Evolutionary conservation across 2,797 vertebrate genomes (phyloP), one percentile per base, ranked within the genome.

Genomic region (Babyrousa celebensis): DNA sequence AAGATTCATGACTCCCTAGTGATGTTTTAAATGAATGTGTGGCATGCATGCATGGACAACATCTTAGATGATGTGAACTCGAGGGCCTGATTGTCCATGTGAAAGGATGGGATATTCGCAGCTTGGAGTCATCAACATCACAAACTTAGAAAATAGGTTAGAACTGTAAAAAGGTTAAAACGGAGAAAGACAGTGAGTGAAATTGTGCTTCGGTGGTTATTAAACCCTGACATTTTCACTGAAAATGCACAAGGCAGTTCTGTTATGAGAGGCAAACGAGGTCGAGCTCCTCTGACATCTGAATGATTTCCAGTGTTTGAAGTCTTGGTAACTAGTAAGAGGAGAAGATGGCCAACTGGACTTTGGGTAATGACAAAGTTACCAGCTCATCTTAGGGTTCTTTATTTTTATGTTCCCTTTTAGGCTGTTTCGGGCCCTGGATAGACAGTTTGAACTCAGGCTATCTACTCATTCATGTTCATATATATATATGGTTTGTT

Each of bases 281-380:
- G 60, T 0, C 2, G 48, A 90, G 27, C 14, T 70, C 25, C 71
- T 89, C 68, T 9, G 2, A 77, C 12, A 4, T 65, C 36, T 75
- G 65, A 86, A 84, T 75, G 21, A 12, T 43, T 86, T 92, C 62
- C 17, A 74, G 5, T 67, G n/a, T n/a, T 91, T 82, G 80, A 54
- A 52, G 25, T 88, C 27, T n/a, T n/a, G 68, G 25, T 72, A 52
- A 70, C 21, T 67, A 67, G 36, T 58, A 80, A 60, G 0, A 56
- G 82, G 63, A 36, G 62, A 86, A 48, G 29, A 62, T 25, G 23
- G 48, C 21, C n/a, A 29, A 1, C 12, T 32, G 20, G 48, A 58
- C 20, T 65, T n/a, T 43, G 52, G 21, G 54, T 79, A 78, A 84
- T 68, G 63, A 89, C 62, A 54, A 68, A 85, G 65, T 52, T 43